Conservation (phyloP, 2,888 invertebrate species). For the Acanthosoma haemorrhoidale region DNA sequence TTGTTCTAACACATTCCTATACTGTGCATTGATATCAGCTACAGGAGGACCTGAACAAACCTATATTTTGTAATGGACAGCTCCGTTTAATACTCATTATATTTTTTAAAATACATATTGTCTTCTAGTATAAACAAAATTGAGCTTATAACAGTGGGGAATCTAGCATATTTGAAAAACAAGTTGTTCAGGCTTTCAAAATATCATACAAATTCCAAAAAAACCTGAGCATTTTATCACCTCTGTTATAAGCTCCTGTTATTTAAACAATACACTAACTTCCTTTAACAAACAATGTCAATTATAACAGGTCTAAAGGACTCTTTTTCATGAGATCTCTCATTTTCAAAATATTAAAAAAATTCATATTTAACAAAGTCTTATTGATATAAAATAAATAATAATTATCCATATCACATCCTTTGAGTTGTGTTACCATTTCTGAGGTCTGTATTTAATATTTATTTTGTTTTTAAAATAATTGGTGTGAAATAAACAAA, state of each 20-base stretch:
- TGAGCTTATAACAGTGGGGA: conserved; percentile 4
- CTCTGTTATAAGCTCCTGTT: not conserved
- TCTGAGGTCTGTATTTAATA: not conserved
- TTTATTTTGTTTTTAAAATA: not conserved
- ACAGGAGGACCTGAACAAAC: conserved; percentile 27
- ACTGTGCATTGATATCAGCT: conserved; percentile 27
- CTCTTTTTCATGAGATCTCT: conserved; percentile 29
- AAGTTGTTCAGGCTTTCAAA: conserved; percentile 9
- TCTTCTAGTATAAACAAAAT: conserved; percentile 29
- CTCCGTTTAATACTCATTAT: conserved; percentile 26
- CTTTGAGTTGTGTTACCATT: conserved; percentile 17
- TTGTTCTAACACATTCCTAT: conserved; percentile 28
- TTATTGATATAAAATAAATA: conserved; percentile 25
- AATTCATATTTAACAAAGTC: conserved; percentile 26
- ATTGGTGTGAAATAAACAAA: not conserved
- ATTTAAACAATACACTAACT: conserved; percentile 17
- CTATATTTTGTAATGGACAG: conserved; percentile 28
- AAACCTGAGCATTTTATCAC: not conserved
- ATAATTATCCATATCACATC: conserved; percentile 28
- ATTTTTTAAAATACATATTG: conserved; percentile 28
- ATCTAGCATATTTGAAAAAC: not conserved
- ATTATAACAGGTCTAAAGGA: conserved; percentile 24
- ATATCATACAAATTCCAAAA: conserved; percentile 6
- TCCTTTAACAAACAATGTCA: conserved; percentile 23
- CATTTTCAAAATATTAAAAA: conserved; percentile 28